Evolutionary conservation across 2,888 invertebrate species (phyloP), one percentile per base, ranked within the genome.

Genomic region (Oscheius sp.): DNA sequence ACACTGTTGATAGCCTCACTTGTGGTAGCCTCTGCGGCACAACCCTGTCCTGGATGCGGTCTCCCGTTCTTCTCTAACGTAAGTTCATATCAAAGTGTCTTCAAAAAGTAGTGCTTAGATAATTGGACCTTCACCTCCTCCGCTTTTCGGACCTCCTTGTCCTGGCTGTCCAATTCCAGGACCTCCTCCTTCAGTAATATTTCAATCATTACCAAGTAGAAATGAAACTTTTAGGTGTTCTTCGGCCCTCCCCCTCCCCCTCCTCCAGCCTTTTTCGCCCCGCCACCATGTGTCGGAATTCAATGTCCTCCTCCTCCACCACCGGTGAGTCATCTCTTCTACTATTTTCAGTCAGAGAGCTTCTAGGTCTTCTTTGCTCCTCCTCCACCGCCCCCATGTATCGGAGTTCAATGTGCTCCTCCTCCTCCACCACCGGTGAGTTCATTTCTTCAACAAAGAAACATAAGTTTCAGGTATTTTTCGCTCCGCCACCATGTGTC

Each of bases 1-100:
- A 68, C 47, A 42, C 11, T 68, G 35, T 55, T 72, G 32, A 48
- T 60, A 32, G 60, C 42, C n/a, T 13, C 70, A 1, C 37, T 57
- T 42, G 35, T 70, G 37, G 70, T 58, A 10, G 58, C 57, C 47
- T 42, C 59, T 2, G 10, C 59, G 13, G 70, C 70, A 3, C 70
- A 70, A 48, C 68, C 68, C 10, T 70, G 70, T 37, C 70, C 70
- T 5, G 70, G 70, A 32, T 70, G 70, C 33, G 70, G 70, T 2
- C 70, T 57, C 33, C 57, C 70, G 9, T 29, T 29, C 33, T 60
- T 60, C 60, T 60, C 35, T 60, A n/a, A n/a, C 2, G 60, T 60
- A 60, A 35, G 60, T 60, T 60, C 53, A 53, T 32, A 57, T 21
- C 21, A 21, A 2, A 21, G 3, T 11, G 11, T 13, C 11, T 53